Evolutionary conservation across 2,113 vertebrate genomes (phyloP).

Genomic region (Benitochromis conjunctus): DNA sequence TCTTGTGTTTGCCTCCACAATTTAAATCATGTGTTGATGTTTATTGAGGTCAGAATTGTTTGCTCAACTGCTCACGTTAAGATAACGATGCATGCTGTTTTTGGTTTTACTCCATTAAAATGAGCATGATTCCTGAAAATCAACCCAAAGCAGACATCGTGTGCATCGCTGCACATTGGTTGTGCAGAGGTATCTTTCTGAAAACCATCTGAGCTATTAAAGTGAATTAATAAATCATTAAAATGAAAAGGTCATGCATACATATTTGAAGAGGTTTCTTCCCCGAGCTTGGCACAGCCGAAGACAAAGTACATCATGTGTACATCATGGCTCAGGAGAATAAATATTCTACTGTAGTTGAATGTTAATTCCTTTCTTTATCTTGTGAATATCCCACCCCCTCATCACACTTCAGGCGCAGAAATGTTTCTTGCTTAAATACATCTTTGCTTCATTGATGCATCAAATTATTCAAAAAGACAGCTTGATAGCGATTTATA

Average conservation of each 20-base stretch:
- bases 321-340: not conserved
- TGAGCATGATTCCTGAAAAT: not conserved
- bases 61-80: not conserved
- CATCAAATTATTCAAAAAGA: not conserved
- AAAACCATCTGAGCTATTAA: not conserved
- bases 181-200: not conserved
- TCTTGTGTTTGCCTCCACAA: not conserved
- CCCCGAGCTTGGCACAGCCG: fast-evolving
- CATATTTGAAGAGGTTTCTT: not conserved
- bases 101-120: not conserved
- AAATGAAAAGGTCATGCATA: not conserved
- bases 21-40: not conserved
- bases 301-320: not conserved
- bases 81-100: not conserved
- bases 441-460: not conserved
- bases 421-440: not conserved
- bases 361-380: not conserved
- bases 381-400: not conserved
- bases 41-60: not conserved
- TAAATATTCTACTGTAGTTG: not conserved
- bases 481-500: not conserved
- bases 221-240: not conserved
- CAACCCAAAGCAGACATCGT: not conserved
- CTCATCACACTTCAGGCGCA: fast-evolving
- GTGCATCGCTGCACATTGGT: not conserved